These are phyloP conservation scores for Phoenicopterus ruber DNA, from an alignment of 2,113 vertebrate genomes.

Conservation along the genomic window DNA sequence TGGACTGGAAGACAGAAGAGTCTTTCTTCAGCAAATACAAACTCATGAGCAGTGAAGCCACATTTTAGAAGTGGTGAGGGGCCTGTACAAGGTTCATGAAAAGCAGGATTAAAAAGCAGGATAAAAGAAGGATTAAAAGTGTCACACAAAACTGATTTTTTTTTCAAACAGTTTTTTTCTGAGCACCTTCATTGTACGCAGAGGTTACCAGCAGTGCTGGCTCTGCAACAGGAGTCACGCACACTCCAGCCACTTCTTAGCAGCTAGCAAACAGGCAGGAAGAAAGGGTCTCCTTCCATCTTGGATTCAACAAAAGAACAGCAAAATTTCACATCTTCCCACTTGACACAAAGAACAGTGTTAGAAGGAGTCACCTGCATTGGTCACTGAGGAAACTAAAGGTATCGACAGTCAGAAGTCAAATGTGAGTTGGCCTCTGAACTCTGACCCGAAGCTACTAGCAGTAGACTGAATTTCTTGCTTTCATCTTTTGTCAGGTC, in stretches of 20 bases:
- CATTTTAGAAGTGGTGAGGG: background rate
- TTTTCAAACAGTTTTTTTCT: background rate
- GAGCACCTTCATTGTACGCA: background rate
- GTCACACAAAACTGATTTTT: background rate
- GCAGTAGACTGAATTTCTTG: background rate
- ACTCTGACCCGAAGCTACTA: background rate
- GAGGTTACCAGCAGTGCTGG: background rate
- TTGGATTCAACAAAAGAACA: background rate
- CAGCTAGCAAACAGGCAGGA: background rate
- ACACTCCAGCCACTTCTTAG: background rate
- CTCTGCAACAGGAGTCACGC: background rate
- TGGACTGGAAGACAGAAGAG: background rate
- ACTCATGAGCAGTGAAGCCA: background rate
- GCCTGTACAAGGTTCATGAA: background rate
- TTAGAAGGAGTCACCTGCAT: background rate
- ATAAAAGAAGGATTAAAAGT: background rate
- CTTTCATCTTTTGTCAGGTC: background rate
- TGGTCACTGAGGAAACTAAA: background rate
- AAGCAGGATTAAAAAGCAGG: background rate
- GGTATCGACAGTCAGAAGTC: background rate
- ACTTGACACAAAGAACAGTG: background rate
- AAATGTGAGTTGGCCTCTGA: background rate
- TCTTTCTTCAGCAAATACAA: background rate
- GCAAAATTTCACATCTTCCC: background rate
- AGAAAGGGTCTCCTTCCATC: background rate